Conservation (phyloP, 2,888 invertebrate species). For the Aphidius colemani region DNA sequence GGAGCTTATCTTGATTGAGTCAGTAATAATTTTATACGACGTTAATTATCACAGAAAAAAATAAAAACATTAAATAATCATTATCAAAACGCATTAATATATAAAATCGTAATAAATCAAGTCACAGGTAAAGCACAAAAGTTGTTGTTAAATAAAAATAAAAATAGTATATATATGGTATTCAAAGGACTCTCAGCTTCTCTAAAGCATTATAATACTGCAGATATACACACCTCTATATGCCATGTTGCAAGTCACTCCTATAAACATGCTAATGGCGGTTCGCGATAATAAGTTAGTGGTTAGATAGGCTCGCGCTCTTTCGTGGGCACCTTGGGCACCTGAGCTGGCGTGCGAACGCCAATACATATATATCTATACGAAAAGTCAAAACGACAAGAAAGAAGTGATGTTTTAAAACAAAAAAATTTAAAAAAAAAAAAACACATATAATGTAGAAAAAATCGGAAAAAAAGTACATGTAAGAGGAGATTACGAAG, state of each 20-base stretch:
- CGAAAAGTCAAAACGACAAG: not conserved
- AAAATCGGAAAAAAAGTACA: not conserved
- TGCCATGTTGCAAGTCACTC: conserved; percentile 44
- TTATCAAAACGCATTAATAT: too few species aligned
- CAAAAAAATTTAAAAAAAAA: conserved; percentile 1
- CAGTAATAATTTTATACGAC: too few species aligned
- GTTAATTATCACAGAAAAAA: too few species aligned
- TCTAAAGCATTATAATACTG: conserved; percentile 2
- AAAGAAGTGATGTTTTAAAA: not conserved
- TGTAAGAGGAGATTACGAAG: too few species aligned
- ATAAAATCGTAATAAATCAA: too few species aligned
- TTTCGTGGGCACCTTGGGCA: conserved; percentile 17
- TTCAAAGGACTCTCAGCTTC: not conserved
- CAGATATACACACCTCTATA: conserved; percentile 9
- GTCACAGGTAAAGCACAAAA: too few species aligned
- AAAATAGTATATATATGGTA: too few species aligned
- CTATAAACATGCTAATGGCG: conserved; percentile 54
- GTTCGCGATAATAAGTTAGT: conserved; percentile 51
- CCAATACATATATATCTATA: conserved; percentile 9
- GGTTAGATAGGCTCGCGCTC: conserved; percentile 37
- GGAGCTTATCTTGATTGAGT: too few species aligned
- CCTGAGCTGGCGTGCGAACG: conserved; percentile 25
- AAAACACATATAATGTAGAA: not conserved
- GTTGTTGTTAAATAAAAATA: too few species aligned
- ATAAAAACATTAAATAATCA: too few species aligned